Evolutionary conservation across 1,140 invertebrate species (phyloP), one percentile per base, ranked within the genome.

Genomic region (Aphaenogaster ashmeadi): DNA sequence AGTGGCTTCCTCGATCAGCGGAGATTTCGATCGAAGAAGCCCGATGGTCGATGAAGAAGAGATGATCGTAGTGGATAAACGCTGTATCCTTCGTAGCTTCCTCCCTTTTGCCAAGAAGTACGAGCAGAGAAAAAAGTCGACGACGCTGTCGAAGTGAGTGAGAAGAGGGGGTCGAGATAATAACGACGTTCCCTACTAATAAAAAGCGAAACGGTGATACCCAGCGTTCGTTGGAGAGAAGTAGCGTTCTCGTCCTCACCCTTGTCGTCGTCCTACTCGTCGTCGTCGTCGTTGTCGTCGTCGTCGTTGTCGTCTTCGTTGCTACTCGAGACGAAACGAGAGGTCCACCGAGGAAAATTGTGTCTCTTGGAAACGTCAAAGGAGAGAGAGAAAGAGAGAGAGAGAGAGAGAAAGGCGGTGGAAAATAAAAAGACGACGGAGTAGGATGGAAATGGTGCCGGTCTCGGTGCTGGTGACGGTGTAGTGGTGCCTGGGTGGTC

Each of bases 121-220:
- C 78, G 54, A 58, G 66, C 21, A 7, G 36, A 41, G n/a, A 58
- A 81, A 69, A 81, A 52, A 33, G 77, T 54, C 85, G 64, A 86
- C 50, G 38, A 64, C 44, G 47, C 62, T 72, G 54, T 52, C 66
- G 50, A 56, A 88, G 50, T 41, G 66, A 72, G 21, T 52, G 66
- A 67, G 54, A 41, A 60, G 13, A 18, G 18, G 9, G n/a, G 52
- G 8, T 60, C 47, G 50, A 74, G 62, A 78, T 87, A 83, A 89
- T 83, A 78, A 90, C 58, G 81, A 87, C 50, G 77, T 71, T 62
- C 62, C 41, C 47, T 36, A 66, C 75, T 81, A 87, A 90, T 78
- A 87, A 88, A 88, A 85, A 71, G 67, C 52, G 52, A 67, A 54
- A 67, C 56, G 62, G 52, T 41, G 36, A 88, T 83, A 75, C 41